Percentiles rank a stretch among this genome's conserved stretches.
Evolutionary conservation across 2,888 invertebrate species (phyloP).

Genomic region (Pilophorus perplexus): DNA sequence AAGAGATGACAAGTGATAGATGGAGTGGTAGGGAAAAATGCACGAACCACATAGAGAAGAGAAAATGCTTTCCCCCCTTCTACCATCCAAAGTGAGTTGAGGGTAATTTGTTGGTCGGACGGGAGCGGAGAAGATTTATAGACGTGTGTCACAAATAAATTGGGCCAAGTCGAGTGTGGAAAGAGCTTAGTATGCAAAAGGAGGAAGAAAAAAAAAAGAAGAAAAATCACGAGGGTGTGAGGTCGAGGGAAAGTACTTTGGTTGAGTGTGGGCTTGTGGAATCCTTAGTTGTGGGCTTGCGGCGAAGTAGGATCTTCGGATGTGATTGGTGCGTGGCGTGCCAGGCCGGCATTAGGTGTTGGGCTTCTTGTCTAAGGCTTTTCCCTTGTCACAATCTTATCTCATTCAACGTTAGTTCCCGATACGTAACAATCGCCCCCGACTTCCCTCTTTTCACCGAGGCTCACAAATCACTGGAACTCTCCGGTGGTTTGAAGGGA

Average conservation of each 20-base stretch:
- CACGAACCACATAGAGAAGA: not conserved
- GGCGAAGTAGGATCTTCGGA: no score
- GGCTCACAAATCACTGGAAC: no score
- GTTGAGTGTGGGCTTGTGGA: slow-evolving; percentile 3
- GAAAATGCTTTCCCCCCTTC: not conserved
- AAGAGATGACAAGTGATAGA: not conserved
- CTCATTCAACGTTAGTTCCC: slow-evolving; percentile 7
- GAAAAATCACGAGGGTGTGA: not conserved
- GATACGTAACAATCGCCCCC: slow-evolving; percentile 18
- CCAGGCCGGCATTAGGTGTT: slow-evolving; percentile 14
- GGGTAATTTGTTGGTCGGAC: slow-evolving; percentile 29
- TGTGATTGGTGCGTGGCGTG: no score
- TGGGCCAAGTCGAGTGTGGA: slow-evolving; percentile 31
- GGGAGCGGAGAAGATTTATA: slow-evolving; percentile 26
- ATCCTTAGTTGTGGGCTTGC: no score
- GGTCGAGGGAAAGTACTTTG: slow-evolving; percentile 14
- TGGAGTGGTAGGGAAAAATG: slow-evolving; percentile 3
- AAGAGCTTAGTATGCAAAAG: slow-evolving; percentile 34
- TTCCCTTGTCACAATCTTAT: slow-evolving; percentile 25
- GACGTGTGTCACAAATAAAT: slow-evolving; percentile 38
- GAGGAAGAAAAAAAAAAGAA: not conserved
- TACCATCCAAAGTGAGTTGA: not conserved
- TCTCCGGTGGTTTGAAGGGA: no score
- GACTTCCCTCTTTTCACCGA: no score
- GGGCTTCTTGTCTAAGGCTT: no score